Percentiles rank a stretch among this genome's conserved stretches.
phyloP scores from a whole-genome alignment of 2,888 invertebrate species.

The Automeris io region DNA sequence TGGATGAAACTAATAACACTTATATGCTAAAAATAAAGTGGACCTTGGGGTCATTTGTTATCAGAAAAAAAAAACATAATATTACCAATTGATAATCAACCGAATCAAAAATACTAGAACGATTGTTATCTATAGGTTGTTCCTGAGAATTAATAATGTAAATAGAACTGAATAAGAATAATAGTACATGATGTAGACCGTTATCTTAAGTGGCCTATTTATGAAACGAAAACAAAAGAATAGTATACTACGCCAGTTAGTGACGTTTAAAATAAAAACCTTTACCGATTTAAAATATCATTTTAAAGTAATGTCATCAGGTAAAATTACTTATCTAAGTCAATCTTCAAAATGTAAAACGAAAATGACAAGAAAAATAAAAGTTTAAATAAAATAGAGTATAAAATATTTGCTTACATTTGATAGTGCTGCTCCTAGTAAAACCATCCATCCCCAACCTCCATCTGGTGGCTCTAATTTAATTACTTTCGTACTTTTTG shows the following conservation, averaged over 20 bases:
- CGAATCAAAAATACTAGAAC: neutral
- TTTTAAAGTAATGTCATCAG: too few species aligned
- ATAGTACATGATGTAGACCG: neutral
- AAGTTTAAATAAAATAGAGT: constrained; percentile 1
- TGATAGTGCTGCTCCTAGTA: constrained; percentile 79
- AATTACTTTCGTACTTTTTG: constrained; percentile 43
- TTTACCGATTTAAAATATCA: too few species aligned
- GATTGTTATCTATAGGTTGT: neutral
- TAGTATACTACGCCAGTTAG: too few species aligned
- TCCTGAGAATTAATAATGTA: neutral
- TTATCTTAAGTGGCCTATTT: neutral
- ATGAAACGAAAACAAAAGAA: too few species aligned
- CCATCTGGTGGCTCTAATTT: constrained; percentile 79
- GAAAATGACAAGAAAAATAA: neutral
- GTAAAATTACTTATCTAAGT: too few species aligned
- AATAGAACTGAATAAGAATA: neutral
- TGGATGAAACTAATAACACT: neutral
- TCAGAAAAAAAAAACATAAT: neutral
- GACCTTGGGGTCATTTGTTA: neutral
- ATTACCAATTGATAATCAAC: neutral
- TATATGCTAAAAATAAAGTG: neutral
- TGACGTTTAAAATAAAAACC: too few species aligned
- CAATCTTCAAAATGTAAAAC: too few species aligned
- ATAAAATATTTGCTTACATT: constrained; percentile 74
- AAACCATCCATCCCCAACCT: constrained; percentile 85